phyloP scores from a whole-genome alignment of 2,888 invertebrate species.

The Agrenia bidenticulata region DNA sequence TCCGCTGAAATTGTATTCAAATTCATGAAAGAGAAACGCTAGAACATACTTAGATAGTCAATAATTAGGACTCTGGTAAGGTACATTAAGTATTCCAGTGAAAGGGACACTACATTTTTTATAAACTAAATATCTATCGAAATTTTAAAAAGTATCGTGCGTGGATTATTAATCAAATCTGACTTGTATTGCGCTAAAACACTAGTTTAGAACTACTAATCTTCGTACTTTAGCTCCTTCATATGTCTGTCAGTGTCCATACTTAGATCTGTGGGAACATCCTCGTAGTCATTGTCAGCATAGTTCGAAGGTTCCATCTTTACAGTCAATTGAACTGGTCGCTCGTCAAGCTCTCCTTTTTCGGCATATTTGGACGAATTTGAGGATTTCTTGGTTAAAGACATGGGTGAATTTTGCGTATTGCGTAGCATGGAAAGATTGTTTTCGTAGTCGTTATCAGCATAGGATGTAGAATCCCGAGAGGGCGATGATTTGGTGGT shows the following conservation, averaged over 20 bases:
- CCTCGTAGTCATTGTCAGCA: conserved; percentile 57
- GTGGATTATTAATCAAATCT: neutral
- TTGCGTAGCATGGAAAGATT: conserved; percentile 15
- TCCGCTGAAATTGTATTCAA: no score
- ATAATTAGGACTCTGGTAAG: conserved; percentile 1
- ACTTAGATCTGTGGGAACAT: conserved; percentile 72
- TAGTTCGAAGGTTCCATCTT: conserved; percentile 47
- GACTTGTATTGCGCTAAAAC: neutral
- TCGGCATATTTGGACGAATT: conserved; percentile 46
- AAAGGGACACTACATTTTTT: neutral
- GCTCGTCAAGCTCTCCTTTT: conserved; percentile 40
- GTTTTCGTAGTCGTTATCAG: conserved; percentile 55
- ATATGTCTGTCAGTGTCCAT: conserved; percentile 57
- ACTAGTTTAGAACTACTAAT: conserved; percentile 18
- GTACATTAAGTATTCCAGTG: conserved; percentile 2
- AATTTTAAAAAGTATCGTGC: neutral
- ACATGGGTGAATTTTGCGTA: conserved; percentile 48
- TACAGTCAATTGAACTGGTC: conserved; percentile 49
- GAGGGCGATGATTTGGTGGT: conserved; percentile 46
- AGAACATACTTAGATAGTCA: no score
- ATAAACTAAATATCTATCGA: neutral
- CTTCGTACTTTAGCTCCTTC: conserved; percentile 48
- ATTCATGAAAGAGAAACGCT: no score
- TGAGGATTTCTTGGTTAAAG: conserved; percentile 49
- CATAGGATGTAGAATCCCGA: conserved; percentile 13